Conservation (phyloP, 1,140 invertebrate species). For the Littorina saxatilis region DNA sequence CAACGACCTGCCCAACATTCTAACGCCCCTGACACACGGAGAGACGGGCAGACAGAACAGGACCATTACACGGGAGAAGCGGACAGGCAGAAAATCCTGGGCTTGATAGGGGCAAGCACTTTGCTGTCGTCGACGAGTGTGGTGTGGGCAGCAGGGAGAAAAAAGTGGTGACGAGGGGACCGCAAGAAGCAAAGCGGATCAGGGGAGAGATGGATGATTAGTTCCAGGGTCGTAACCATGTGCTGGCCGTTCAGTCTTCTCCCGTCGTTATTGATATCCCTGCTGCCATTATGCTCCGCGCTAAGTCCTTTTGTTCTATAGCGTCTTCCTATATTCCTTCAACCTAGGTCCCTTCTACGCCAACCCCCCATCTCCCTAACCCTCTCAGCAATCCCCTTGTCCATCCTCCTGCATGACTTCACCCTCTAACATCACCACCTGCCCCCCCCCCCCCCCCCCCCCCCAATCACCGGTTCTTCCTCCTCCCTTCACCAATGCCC, state of each 20-base stretch:
- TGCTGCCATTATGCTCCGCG: neutral
- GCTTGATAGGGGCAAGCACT: too few species aligned
- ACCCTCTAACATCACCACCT: neutral
- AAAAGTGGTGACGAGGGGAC: too few species aligned
- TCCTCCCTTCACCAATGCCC: neutral
- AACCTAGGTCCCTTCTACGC: too few species aligned
- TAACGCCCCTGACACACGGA: too few species aligned
- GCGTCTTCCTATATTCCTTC: neutral
- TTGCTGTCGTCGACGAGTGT: too few species aligned
- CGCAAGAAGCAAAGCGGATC: constrained; percentile 8
- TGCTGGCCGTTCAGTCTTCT: neutral
- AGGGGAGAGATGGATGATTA: constrained; percentile 7
- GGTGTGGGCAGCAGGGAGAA: too few species aligned
- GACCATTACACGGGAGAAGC: too few species aligned
- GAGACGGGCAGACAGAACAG: too few species aligned
- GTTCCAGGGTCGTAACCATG: constrained; percentile 1
- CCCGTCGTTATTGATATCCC: constrained; percentile 16
- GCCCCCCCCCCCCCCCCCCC: neutral
- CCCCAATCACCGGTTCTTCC: neutral
- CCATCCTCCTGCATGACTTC: neutral
- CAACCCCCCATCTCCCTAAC: neutral
- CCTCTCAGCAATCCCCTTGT: neutral
- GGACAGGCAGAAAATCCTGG: too few species aligned
- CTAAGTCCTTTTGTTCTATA: constrained; percentile 1
- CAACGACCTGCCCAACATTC: too few species aligned